Evolutionary conservation across 2,113 vertebrate genomes (phyloP), one percentile per base, ranked within the genome.

Genomic region (Scopus umbretta): DNA sequence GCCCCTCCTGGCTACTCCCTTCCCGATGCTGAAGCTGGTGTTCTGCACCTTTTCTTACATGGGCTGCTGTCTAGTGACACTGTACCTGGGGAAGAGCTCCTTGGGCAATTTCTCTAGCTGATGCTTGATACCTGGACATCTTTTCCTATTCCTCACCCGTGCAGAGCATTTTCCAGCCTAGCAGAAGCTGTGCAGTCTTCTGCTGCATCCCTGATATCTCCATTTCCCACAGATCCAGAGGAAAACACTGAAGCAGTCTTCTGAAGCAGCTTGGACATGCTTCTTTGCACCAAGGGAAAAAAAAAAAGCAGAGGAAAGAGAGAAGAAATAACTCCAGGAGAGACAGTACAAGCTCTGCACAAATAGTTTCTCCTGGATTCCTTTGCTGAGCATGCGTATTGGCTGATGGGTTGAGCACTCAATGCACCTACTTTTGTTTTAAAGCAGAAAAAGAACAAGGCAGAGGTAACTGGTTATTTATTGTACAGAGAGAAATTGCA

Each of bases 1-100:
- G 26, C n/a, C 9, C 9, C 10, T 53, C 17, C n/a, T 70, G 15
- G 27, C 9, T 78, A 29, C 32, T 65, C 23, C 29, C 17, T 53
- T 58, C 16, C 49, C 0, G 0, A 10, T 59, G 20, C 27, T 59
- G n/a, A 75, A 16, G 6, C 9, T 1, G 2, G 13, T 59, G 34
- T 40, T 55, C 36, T 43, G 74, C 18, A 61, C 10, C 9, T 61
- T 62, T 78, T 78, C 47, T 68, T 67, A 16, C 6, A 10, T 2
- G 17, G 26, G 16, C 40, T 55, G 27, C 72, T 83, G n/a, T 40
- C 56, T 52, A 38, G 30, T 34, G 53, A 7, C 59, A 55, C 27
- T 71, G 22, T 53, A 10, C 27, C 6, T 25, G 21, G 11, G 25
- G 13, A 89, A 65, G 50, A 66, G 40, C 27, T 56, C 29, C 29